Conservation (phyloP, 2,113 vertebrate species). For the Prinia subflava region DNA sequence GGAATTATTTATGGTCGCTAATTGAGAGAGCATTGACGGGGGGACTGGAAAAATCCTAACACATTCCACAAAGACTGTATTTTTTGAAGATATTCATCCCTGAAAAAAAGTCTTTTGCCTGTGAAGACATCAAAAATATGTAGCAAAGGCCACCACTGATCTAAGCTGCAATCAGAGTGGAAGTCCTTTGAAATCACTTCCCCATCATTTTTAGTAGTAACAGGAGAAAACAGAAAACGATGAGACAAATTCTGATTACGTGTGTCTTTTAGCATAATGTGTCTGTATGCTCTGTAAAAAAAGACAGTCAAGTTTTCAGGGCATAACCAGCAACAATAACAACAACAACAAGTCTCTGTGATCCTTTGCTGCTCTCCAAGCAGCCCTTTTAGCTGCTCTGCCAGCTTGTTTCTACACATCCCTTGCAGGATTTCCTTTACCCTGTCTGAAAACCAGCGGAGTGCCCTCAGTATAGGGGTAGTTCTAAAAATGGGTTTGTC, state of each 20-base stretch:
- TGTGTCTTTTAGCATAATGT: background rate
- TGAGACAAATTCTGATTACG: background rate
- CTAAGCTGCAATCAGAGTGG: background rate
- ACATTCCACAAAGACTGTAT: background rate
- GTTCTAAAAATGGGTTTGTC: background rate
- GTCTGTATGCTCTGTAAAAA: background rate
- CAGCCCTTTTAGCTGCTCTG: background rate
- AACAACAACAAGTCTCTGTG: background rate
- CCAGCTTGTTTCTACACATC: background rate
- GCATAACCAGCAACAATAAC: background rate
- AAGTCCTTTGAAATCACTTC: background rate
- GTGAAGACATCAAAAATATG: background rate
- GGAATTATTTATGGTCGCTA: conserved; percentile 52
- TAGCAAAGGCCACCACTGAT: background rate
- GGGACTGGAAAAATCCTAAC: background rate
- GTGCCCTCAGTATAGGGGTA: background rate
- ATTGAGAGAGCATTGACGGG: conserved; percentile 11
- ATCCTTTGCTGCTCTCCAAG: background rate
- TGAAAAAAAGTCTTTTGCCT: background rate
- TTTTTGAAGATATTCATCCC: background rate
- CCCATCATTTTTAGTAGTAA: background rate
- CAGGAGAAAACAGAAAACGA: background rate
- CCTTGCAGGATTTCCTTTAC: background rate
- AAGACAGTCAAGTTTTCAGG: background rate
- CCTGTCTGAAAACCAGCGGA: background rate